Evolutionary conservation across 1,140 invertebrate genomes (phyloP).

Genomic region (Macrotrachela quadricornifera): DNA sequence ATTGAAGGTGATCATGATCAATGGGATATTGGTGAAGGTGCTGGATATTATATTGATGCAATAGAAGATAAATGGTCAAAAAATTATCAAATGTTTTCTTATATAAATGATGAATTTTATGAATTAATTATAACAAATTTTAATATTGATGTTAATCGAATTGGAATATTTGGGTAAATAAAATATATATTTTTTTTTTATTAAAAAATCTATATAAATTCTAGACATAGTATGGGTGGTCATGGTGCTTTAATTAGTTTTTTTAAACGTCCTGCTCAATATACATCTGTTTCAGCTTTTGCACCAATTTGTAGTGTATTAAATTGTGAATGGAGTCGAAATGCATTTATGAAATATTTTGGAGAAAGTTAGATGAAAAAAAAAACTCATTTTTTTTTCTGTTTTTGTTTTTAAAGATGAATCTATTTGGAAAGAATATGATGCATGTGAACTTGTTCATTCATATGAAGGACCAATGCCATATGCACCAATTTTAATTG

Average conservation of each 20-base stretch:
- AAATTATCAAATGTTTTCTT: constrained; percentile 87
- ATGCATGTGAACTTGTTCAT: constrained; percentile 55
- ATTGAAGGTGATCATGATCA: constrained; percentile 61
- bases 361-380: constrained; percentile 31
- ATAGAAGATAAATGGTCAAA: constrained; percentile 67
- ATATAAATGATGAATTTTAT: constrained; percentile 57
- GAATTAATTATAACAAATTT: constrained; percentile 42
- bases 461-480: constrained; percentile 55
- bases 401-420: too few species aligned
- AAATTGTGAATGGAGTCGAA: constrained; percentile 47
- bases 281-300: constrained; percentile 78
- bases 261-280: constrained; percentile 70
- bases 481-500: constrained; percentile 11
- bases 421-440: constrained; percentile 37
- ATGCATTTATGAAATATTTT: constrained; percentile 62
- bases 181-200: too few species aligned
- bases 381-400: not conserved
- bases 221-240: constrained; percentile 64
- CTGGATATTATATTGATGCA: constrained; percentile 88
- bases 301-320: constrained; percentile 77
- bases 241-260: constrained; percentile 80
- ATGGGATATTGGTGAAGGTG: constrained; percentile 81
- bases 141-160: constrained; percentile 25
- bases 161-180: constrained; percentile 56
- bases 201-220: not conserved